Percentiles rank a stretch among this genome's conserved stretches.
These are phyloP conservation scores for Drosophila antonietae DNA, from an alignment of 2,888 invertebrate species.

Conservation along the genomic window DNA sequence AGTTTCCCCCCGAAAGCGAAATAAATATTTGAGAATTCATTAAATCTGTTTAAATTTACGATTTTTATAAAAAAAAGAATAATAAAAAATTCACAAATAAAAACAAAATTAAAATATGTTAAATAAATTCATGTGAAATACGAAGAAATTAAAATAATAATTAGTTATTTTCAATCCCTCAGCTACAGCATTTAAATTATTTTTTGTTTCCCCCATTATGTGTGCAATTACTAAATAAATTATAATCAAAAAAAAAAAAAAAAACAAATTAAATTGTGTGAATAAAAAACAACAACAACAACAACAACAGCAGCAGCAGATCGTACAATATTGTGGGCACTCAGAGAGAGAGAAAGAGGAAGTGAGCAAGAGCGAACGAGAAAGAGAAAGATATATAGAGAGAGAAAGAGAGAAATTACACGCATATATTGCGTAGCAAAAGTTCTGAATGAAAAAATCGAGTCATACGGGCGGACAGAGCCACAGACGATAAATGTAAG, in stretches of 20 bases:
- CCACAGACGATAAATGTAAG: constrained; percentile 70
- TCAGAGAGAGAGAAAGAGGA: constrained; percentile 9
- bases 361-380: neutral
- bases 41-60: constrained; percentile 26
- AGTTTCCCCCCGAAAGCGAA: constrained; percentile 19
- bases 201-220: constrained; percentile 57
- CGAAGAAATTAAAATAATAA: constrained; percentile 18
- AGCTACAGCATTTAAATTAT: constrained; percentile 62
- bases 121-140: constrained; percentile 18
- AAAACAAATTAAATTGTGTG: constrained; percentile 61
- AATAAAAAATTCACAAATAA: neutral
- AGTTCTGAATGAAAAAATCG: constrained; percentile 70
- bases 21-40: constrained; percentile 50
- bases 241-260: constrained; percentile 43
- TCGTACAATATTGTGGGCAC: constrained; percentile 33
- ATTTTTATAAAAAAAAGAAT: constrained; percentile 6
- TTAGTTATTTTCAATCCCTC: constrained; percentile 17
- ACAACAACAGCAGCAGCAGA: constrained; percentile 31
- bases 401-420: constrained; percentile 61
- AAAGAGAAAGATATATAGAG: constrained; percentile 1
- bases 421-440: constrained; percentile 76
- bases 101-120: neutral
- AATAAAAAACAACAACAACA: constrained; percentile 52
- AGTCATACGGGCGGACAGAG: constrained; percentile 55
- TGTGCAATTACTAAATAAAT: constrained; percentile 75